Evolutionary conservation across 2,888 invertebrate genomes (phyloP), one percentile per base, ranked within the genome.

Genomic region (Alloscopus bannaensis): DNA sequence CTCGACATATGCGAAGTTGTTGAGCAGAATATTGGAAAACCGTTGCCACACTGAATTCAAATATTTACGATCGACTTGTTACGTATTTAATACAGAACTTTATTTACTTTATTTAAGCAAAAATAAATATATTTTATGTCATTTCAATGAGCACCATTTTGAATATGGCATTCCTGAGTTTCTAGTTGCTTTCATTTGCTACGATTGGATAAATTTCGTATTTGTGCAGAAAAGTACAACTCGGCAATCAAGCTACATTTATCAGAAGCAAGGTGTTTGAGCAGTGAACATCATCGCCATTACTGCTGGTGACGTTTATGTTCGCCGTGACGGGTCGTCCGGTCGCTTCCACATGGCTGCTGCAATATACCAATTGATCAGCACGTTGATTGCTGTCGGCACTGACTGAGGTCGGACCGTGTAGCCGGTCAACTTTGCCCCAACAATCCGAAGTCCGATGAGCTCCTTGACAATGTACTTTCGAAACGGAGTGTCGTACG

Each of bases 301-400:
- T n/a, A n/a, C n/a, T n/a, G n/a, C n/a, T n/a, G n/a, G n/a, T n/a
- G n/a, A n/a, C 18, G 16, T 57, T 71, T 76, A 82, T 40, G 80
- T 80, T 50, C 81, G 26, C 40, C 81, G 52, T n/a, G 69, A 29
- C 4, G 80, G 80, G 24, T 83, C 83, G 42, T 76, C 75, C 1
- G 83, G 83, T 31, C 83, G 47, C 26, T 83, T 76, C 80, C 80
- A 83, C 83, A 83, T 83, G 24, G 83, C 83, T 6, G 83, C 83
- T 3, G 68, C 68, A 47, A 83, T 83, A 42, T 81, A 83, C 64
- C 64, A 81, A 57, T 83, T 81, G 22, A 83, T 75, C 3, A 83
- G 66, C 4, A 66, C 69, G 29, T 83, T 77, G 11, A 83, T 52
- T 6, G 75, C 83, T 22, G 28, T 52, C 0, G 83, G 83, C 4